These are phyloP conservation scores for Galbula dea DNA, from an alignment of 2,113 vertebrate species.

Conservation along the genomic window DNA sequence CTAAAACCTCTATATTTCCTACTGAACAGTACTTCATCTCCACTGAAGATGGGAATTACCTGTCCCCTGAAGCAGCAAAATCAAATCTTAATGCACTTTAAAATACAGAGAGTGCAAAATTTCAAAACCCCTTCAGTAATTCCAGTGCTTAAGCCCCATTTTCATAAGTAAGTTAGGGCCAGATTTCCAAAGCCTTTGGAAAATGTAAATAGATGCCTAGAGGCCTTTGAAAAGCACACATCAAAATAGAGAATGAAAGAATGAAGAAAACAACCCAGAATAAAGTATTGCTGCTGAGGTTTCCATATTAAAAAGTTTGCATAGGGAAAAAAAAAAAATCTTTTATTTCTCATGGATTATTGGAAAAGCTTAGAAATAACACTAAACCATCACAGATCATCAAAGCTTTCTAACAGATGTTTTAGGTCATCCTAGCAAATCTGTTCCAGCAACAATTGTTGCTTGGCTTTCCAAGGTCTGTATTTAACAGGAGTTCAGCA, in stretches of 20 bases:
- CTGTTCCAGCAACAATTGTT: background rate
- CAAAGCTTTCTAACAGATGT: background rate
- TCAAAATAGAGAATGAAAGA: background rate
- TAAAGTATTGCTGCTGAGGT: constrained; percentile 15
- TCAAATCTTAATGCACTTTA: background rate
- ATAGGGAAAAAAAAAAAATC: background rate
- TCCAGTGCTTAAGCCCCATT: background rate
- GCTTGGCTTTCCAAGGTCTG: background rate
- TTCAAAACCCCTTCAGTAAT: background rate
- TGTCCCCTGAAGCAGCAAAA: constrained; percentile 10
- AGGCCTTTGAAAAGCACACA: constrained; percentile 18
- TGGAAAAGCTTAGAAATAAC: background rate
- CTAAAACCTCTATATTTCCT: background rate
- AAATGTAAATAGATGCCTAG: constrained; percentile 41
- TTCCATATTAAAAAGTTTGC: constrained; percentile 12
- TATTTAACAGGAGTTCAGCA: background rate
- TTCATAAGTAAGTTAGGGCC: constrained; percentile 20
- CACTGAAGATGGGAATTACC: background rate
- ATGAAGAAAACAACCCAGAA: background rate
- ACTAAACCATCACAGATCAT: background rate
- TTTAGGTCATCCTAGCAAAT: background rate
- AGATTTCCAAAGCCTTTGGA: constrained; percentile 27
- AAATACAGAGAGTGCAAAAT: background rate
- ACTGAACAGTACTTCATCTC: background rate
- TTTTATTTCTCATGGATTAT: background rate